Percentiles rank a stretch among this genome's conserved stretches.
Conservation (phyloP, 2,797 vertebrate genomes). For the Tragopan temminckii region DNA sequence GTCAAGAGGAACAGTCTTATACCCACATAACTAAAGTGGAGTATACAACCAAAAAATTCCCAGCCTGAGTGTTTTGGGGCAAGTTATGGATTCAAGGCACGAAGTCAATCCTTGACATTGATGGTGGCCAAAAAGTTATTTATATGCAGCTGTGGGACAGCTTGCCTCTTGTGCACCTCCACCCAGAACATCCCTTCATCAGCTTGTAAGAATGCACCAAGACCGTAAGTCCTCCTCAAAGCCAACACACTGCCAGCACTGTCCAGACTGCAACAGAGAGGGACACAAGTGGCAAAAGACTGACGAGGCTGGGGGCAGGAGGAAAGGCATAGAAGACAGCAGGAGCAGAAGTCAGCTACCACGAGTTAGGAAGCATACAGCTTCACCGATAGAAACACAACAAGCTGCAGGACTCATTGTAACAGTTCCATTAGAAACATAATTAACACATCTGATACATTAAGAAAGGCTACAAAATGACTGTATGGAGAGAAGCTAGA, state of each 20-base stretch:
- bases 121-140: background rate
- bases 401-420: background rate
- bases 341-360: background rate
- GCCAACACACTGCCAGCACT: background rate
- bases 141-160: background rate
- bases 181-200: background rate
- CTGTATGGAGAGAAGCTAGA: background rate
- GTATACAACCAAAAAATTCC: background rate
- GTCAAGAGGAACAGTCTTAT: background rate
- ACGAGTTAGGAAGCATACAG: background rate
- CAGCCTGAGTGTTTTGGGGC: background rate
- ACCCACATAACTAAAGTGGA: background rate
- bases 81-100: background rate
- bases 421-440: background rate
- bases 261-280: background rate
- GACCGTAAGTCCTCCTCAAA: accelerated
- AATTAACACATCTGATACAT: background rate
- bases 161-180: background rate
- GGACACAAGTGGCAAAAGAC: background rate
- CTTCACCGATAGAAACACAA: background rate
- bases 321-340: background rate
- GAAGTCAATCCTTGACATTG: background rate
- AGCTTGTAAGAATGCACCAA: background rate
- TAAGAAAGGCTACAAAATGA: background rate
- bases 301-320: background rate